phyloP scores from a whole-genome alignment of 2,797 vertebrate species.

The Hephaestus fuliginosus region DNA sequence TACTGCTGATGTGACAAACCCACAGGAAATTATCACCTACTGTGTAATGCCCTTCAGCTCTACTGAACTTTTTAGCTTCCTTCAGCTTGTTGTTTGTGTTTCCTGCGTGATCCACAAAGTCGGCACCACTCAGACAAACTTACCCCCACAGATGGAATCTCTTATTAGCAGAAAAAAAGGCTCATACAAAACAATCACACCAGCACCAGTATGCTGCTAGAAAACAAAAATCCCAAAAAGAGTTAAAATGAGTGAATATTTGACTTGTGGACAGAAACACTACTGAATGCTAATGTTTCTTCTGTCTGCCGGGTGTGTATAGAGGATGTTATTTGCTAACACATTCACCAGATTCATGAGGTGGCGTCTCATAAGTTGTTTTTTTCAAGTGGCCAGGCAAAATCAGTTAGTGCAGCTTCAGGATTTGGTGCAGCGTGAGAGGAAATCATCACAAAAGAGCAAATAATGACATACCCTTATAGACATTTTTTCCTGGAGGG shows the following conservation, averaged over 20 bases:
- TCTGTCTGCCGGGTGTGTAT: not conserved
- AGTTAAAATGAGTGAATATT: too few relatives aligned
- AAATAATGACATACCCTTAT: constrained; percentile 3
- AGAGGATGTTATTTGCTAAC: not conserved
- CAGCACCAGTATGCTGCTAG: not conserved
- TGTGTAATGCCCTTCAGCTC: not conserved
- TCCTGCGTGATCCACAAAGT: not conserved
- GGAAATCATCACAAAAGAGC: constrained; percentile 19
- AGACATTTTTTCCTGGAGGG: constrained; percentile 2
- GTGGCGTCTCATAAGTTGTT: not conserved
- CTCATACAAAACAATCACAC: not conserved
- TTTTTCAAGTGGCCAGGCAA: not conserved
- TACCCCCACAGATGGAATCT: not conserved
- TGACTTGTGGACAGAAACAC: not conserved
- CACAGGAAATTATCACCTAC: not conserved
- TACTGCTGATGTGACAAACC: not conserved
- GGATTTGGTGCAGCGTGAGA: not conserved
- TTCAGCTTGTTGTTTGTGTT: not conserved
- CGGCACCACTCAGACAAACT: not conserved
- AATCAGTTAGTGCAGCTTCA: constrained; percentile 13
- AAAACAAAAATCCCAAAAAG: not conserved
- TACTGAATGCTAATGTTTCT: not conserved
- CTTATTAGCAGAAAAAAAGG: not conserved
- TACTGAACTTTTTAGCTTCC: not conserved
- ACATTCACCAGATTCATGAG: not conserved